Percentiles rank a stretch among this genome's conserved stretches.
phyloP scores from a whole-genome alignment of 1,140 invertebrate species.

The Euglossa dilemma region DNA sequence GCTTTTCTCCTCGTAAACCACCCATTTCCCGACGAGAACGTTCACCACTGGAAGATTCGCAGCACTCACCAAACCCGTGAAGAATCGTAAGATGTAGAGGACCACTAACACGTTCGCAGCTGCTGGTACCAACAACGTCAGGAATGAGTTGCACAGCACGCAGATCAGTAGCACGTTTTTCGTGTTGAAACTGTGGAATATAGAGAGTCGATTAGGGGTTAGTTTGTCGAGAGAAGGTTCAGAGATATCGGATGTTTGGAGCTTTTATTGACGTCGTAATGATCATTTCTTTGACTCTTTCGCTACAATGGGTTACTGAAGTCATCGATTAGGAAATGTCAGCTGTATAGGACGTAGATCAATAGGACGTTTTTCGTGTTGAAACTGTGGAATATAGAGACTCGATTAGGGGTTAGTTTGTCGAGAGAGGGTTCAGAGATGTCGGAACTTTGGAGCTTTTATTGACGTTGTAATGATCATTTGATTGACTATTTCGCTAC shows the following conservation, averaged over 20 bases:
- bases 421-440: no score
- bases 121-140: constrained; percentile 87
- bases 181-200: constrained; percentile 84
- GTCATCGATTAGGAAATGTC: no score
- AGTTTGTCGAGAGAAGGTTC: no score
- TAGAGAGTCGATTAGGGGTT: neutral
- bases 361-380: constrained; percentile 93
- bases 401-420: neutral
- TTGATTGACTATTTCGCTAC: no score
- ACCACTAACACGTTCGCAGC: constrained; percentile 82
- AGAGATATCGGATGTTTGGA: no score
- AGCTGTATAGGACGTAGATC: constrained; percentile 88
- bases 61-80: constrained; percentile 84
- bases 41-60: constrained; percentile 79
- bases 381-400: constrained; percentile 77
- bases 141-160: constrained; percentile 88
- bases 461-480: no score
- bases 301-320: no score
- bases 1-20: constrained; percentile 79
- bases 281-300: no score
- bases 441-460: no score
- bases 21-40: constrained; percentile 78
- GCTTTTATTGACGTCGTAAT: no score
- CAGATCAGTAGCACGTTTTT: constrained; percentile 92
- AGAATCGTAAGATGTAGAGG: constrained; percentile 82